Percentiles rank a stretch among this genome's conserved stretches.
Conservation (phyloP, 2,113 vertebrate genomes). For the Panthera uncia region DNA sequence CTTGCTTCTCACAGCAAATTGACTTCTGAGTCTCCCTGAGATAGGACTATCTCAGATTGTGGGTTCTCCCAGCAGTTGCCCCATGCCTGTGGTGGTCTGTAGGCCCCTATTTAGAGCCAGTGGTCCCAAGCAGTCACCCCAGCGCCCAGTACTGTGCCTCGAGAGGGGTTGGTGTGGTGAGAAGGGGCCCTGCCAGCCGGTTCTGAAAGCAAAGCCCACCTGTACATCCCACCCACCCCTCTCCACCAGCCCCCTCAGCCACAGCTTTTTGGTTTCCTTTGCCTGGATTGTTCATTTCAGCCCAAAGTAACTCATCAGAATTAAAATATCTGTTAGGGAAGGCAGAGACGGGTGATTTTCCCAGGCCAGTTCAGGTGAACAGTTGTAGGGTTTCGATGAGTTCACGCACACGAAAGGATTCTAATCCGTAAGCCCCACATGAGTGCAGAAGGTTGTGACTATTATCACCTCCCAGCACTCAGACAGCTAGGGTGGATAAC, state of each 20-base stretch:
- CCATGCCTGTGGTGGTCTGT: neutral
- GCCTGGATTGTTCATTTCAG: neutral
- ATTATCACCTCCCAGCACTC: neutral
- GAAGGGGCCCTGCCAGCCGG: neutral
- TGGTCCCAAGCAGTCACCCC: neutral
- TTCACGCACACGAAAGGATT: neutral
- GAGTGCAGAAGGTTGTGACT: too few relatives aligned
- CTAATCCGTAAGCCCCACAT: neutral
- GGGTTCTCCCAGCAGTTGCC: constrained; percentile 67
- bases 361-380: neutral
- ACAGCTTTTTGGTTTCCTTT: neutral
- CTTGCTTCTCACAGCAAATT: constrained; percentile 75
- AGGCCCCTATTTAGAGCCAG: too few relatives aligned
- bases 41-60: constrained; percentile 71
- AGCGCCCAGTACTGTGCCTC: neutral
- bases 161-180: neutral
- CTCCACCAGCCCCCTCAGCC: neutral
- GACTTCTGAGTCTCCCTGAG: constrained; percentile 70
- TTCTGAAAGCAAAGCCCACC: neutral
- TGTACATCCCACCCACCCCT: neutral
- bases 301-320: neutral
- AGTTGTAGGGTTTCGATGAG: neutral
- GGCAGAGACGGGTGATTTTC: neutral
- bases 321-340: neutral
- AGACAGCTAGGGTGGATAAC: neutral